Percentiles rank a stretch among this genome's conserved stretches.
phyloP scores from a whole-genome alignment of 53 echinoderm and acorn worm genomes.

The Zoroaster sp. region DNA sequence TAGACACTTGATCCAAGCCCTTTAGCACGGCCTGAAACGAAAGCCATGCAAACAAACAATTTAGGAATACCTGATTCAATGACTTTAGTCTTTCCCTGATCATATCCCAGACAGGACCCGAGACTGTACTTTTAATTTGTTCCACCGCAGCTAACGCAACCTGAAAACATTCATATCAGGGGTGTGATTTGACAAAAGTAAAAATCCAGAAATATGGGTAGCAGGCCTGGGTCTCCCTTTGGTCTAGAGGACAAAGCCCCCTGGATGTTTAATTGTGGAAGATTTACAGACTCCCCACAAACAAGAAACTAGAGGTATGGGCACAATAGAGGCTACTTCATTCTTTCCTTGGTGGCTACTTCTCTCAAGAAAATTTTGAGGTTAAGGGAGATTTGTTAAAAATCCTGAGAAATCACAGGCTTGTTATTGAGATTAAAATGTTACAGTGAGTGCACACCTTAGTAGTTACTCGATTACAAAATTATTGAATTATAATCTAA shows the following conservation, averaged over 20 bases:
- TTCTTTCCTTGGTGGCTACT: no score
- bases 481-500: no score
- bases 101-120: slow-evolving; percentile 63
- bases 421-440: background rate
- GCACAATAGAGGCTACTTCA: background rate
- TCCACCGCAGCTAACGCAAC: slow-evolving; percentile 56
- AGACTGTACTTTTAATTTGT: slow-evolving; percentile 54
- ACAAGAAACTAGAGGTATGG: no score
- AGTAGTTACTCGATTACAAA: background rate
- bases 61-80: background rate
- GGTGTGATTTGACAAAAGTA: no score
- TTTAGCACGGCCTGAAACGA: slow-evolving; percentile 57
- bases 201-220: no score
- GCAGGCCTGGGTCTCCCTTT: no score
- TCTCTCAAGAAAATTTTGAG: no score
- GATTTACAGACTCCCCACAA: no score
- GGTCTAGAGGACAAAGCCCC: no score
- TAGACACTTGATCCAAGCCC: slow-evolving; percentile 44
- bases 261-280: no score
- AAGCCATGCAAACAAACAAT: background rate
- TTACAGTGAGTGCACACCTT: background rate
- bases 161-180: slow-evolving; percentile 31
- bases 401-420: no score
- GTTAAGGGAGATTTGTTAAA: no score
- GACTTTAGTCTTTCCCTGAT: slow-evolving; percentile 72